Percentiles rank a stretch among this genome's conserved stretches.
Conservation (phyloP, 2,888 invertebrate species). For the Bembecia ichneumoniformis region DNA sequence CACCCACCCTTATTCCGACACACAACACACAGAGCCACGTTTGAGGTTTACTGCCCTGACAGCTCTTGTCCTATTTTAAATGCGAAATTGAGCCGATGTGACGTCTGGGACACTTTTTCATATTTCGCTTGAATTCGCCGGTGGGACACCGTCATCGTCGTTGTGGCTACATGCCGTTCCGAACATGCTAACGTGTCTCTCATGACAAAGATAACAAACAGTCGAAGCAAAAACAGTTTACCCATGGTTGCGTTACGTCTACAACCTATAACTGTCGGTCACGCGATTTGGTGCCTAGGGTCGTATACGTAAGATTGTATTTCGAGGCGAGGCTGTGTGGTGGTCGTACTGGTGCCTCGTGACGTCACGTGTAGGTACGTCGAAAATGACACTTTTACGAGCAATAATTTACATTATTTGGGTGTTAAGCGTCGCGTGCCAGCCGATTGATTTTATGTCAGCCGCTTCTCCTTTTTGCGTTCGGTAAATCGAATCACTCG, state of each 20-base stretch:
- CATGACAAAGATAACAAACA: slow-evolving; percentile 58
- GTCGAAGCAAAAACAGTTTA: slow-evolving; percentile 46
- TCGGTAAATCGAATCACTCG: slow-evolving; percentile 64
- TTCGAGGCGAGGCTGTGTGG: slow-evolving; percentile 9
- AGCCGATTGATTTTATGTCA: slow-evolving; percentile 69
- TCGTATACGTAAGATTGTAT: slow-evolving; percentile 20
- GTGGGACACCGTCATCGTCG: neutral
- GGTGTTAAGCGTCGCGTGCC: slow-evolving; percentile 67
- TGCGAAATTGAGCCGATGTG: slow-evolving; percentile 47
- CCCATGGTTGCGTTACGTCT: slow-evolving; percentile 18
- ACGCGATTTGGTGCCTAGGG: slow-evolving; percentile 24
- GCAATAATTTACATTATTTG: slow-evolving; percentile 70
- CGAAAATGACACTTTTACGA: slow-evolving; percentile 71
- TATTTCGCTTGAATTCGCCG: neutral
- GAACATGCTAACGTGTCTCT: slow-evolving; percentile 39
- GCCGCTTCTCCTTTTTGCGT: slow-evolving; percentile 64
- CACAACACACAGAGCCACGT: slow-evolving; percentile 38
- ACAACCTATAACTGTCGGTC: slow-evolving; percentile 12
- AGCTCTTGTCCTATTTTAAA: slow-evolving; percentile 67
- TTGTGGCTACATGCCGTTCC: slow-evolving; percentile 16
- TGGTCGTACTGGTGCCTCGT: slow-evolving; percentile 22
- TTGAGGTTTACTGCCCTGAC: slow-evolving; percentile 68
- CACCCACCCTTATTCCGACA: slow-evolving; percentile 26
- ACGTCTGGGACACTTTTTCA: slow-evolving; percentile 24
- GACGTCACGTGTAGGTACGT: slow-evolving; percentile 68